Base-by-base conservation (phyloP, 2,113 vertebrate species). In the Rhinoderma darwinii region DNA sequence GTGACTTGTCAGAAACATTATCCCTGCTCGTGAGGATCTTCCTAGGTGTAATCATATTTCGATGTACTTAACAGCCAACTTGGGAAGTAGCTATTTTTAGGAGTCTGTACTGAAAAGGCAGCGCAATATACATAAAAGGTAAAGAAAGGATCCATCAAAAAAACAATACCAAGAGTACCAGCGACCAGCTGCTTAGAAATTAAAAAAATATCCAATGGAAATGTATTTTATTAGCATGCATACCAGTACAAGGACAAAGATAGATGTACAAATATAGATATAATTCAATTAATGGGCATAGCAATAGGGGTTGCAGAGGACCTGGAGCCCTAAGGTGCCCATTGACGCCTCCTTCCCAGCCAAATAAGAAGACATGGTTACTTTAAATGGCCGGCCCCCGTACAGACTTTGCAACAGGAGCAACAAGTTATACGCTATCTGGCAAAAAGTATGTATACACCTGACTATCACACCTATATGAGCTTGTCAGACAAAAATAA, bases 1-100 rank as follows among this genome's bases (percentile, higher is more conserved):
- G 90, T 90, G 88, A 91, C 89, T 89, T 56, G 78, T 83, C 77
- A 90, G 92, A 92, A 92, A 92, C 91, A 89, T 82, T 92, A 91
- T 89, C 91, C 90, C 86, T 86, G 27, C 44, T 89, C 88, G 78
- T 87, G 81, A 89, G 82, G 75, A 51, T 75, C 63, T 90, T 90
- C 89, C 70, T 90, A 84, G 91, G 90, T 90, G 89, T 79, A 92
- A 92, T 89, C 91, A 89, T 85, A 87, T 89, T 90, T 83, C 90
- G 89, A 68, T 88, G 88, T 89, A 5, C 88, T 89, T 90, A 89
- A 91, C 73, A 90, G 88, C 61, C 70, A 82, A 2, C 35, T 82
- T 56, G 6, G 35, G 86, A 85, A 74, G 84, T 82, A 86, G 9
- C 11, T 80, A 44, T 88, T 90, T 80, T 90, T 89, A 81, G 74